Conservation (phyloP, 2,113 vertebrate species). For the Caracal caracal region DNA sequence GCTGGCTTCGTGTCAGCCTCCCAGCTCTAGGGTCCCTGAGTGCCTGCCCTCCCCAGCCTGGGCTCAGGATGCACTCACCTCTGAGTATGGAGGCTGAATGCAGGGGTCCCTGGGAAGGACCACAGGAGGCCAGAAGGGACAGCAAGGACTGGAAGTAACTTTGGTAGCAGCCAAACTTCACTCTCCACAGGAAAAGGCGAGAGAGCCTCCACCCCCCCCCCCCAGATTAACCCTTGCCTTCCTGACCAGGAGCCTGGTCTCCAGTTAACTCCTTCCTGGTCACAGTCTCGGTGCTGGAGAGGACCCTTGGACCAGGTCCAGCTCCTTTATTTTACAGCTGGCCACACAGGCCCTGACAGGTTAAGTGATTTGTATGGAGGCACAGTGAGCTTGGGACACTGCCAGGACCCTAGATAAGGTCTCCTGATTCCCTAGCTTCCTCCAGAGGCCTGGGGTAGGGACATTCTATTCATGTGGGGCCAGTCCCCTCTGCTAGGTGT, state of each 20-base stretch:
- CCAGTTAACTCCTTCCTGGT: conserved; percentile 64
- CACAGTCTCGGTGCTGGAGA: background rate
- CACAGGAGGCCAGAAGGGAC: conserved; percentile 54
- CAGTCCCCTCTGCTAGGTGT: background rate
- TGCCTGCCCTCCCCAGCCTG: background rate
- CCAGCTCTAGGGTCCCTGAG: background rate
- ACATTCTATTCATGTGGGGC: background rate
- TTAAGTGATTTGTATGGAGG: background rate
- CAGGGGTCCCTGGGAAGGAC: conserved; percentile 21
- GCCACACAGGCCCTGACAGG: background rate
- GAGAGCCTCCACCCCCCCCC: conserved; percentile 77
- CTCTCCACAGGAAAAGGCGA: conserved; percentile 79
- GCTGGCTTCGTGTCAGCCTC: background rate
- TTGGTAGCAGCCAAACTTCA: conserved; percentile 75
- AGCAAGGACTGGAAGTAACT: conserved; percentile 67
- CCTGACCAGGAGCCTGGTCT: conserved; percentile 44
- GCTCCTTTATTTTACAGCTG: background rate
- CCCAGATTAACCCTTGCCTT: conserved; percentile 81
- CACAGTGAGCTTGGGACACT: background rate
- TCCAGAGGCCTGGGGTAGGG: background rate
- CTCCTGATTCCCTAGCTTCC: background rate
- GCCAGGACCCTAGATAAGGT: background rate
- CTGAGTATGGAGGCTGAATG: background rate
- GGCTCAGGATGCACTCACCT: conserved; percentile 63
- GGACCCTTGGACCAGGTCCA: background rate